Percentiles rank a stretch among this genome's conserved stretches.
These are phyloP conservation scores for Stenodera caucasica DNA, from an alignment of 2,888 invertebrate species.

Conservation along the genomic window DNA sequence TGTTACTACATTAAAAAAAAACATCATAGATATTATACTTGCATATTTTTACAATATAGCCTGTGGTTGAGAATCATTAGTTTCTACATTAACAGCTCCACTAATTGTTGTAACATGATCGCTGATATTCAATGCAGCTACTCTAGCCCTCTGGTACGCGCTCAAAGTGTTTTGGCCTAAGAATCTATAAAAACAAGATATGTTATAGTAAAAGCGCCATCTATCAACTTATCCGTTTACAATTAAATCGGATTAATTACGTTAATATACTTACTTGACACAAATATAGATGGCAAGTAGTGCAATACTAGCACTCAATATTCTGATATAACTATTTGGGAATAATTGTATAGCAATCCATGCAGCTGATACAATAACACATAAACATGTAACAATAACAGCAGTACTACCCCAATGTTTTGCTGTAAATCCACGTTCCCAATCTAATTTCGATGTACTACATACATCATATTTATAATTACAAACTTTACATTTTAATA, in stretches of 20 bases:
- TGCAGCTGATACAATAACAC: constrained; percentile 73
- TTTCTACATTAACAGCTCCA: constrained; percentile 57
- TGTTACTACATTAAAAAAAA: neutral
- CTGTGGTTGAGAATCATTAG: constrained; percentile 46
- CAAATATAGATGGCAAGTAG: constrained; percentile 83
- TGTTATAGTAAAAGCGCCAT: constrained; percentile 23
- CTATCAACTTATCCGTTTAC: constrained; percentile 11
- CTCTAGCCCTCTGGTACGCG: constrained; percentile 89
- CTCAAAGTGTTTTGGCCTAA: constrained; percentile 84
- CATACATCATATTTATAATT: constrained; percentile 80
- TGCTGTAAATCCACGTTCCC: constrained; percentile 81
- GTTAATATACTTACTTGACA: constrained; percentile 64
- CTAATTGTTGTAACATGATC: constrained; percentile 60
- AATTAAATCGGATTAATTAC: neutral
- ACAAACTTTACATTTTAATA: constrained; percentile 77
- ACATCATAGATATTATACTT: neutral
- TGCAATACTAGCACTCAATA: constrained; percentile 79
- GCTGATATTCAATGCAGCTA: constrained; percentile 79
- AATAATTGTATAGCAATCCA: constrained; percentile 81
- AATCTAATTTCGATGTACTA: constrained; percentile 74
- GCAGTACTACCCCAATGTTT: constrained; percentile 85
- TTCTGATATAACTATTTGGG: constrained; percentile 74
- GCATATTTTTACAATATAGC: constrained; percentile 40
- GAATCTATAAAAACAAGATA: constrained; percentile 73
- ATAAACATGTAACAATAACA: constrained; percentile 76